Base-by-base conservation (phyloP, 1,140 invertebrate species). In the Bombus sylvicola region DNA sequence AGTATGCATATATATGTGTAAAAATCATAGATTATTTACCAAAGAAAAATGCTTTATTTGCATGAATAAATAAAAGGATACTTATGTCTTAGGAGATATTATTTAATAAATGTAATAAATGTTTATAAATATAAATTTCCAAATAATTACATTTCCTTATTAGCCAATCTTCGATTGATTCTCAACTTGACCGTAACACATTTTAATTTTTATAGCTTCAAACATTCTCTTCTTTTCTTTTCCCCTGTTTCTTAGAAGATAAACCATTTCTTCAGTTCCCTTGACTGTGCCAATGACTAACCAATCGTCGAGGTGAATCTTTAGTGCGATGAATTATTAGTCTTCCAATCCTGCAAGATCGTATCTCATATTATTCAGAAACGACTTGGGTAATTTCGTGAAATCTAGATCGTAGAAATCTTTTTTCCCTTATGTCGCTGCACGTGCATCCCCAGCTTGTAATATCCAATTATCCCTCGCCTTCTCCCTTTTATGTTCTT, bases 371-470 rank as follows among this genome's bases (percentile, higher is more conserved):
- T 34, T 79, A 31, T 34, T 39, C 68, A 13, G 25, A 37, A 22
- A 22, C 4, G 1, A 39, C 3, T 25, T 25, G 25, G 12, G 12
- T 25, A 37, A 39, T 37, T 71, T 28, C 10, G 13, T 15, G 13
- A n/a, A 41, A 72, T 41, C 39, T n/a, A 31, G 41, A 22, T 37
- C 3, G 43, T n/a, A 22, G 43, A 71, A 31, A 62, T 37, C 8
- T 37, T 28, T 22, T 4, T 22, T 64, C 13, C 34, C 31, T 22
- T 71, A 41, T 62, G n/a, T 80, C 64, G 22, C 53, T 72, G 83
- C 83, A 89, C 83, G 78, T 87, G 88, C 72, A 81, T 73, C 28
- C 53, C 37, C 18, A 8, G n/a, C 39, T 81, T 71, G 37, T 68
- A 15, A 22, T 37, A 62, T 43, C 57, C 72, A 87, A 71, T 83